Conservation (phyloP, 1,140 invertebrate genomes). For the Solenopsis fugax region DNA sequence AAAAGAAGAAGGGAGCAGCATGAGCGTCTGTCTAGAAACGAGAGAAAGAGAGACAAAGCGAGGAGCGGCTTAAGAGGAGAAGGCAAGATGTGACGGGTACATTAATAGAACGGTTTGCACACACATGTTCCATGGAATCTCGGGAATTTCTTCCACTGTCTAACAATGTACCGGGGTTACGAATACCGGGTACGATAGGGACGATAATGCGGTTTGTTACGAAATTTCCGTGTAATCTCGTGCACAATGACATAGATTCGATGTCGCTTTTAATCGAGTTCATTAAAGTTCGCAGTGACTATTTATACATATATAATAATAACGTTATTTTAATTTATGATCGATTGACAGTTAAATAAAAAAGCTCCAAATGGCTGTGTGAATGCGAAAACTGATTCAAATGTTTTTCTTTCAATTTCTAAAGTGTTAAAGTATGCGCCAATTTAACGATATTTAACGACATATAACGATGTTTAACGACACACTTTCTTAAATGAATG, state of each 20-base stretch:
- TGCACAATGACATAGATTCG: neutral
- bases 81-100: constrained; percentile 70
- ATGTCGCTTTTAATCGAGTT: neutral
- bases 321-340: neutral
- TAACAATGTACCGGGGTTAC: constrained; percentile 69
- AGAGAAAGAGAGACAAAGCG: constrained; percentile 49
- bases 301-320: neutral
- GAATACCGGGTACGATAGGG: constrained; percentile 36
- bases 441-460: constrained; percentile 15
- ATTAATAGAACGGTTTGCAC: constrained; percentile 80
- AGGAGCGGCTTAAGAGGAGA: constrained; percentile 48
- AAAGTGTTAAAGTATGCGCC: neutral
- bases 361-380: neutral
- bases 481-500: constrained; percentile 37
- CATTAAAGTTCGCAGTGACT: neutral
- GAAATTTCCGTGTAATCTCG: constrained; percentile 37
- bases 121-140: constrained; percentile 76
- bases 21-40: constrained; percentile 46
- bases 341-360: neutral
- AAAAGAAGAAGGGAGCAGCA: constrained; percentile 22
- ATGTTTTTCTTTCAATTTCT: neutral
- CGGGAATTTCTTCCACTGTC: constrained; percentile 73
- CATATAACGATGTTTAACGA: too few relatives aligned
- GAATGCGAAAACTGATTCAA: neutral
- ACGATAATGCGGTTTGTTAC: constrained; percentile 44